Percentiles rank a stretch among this genome's conserved stretches.
These are phyloP conservation scores for Pangasius mekongensis DNA, from an alignment of 2,797 vertebrate genomes.

Conservation along the genomic window DNA sequence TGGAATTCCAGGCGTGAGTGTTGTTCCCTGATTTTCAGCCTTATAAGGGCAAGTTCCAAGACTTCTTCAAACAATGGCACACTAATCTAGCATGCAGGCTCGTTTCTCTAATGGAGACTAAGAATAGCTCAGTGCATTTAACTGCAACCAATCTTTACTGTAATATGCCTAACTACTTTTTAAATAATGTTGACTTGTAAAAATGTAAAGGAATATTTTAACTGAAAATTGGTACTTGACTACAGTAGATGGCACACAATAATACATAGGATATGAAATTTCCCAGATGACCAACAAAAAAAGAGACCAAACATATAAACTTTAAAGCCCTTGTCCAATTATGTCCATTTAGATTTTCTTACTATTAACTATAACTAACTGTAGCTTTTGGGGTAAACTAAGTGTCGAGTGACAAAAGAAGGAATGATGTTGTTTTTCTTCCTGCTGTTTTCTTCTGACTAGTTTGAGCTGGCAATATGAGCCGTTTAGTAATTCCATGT, in stretches of 20 bases:
- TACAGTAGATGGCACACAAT: neutral
- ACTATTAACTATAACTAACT: neutral
- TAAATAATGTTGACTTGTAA: neutral
- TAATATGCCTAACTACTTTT: neutral
- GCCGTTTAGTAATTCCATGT: neutral
- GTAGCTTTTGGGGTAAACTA: neutral
- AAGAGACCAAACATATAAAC: constrained; percentile 9
- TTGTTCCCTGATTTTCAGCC: constrained; percentile 54
- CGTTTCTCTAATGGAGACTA: constrained; percentile 49
- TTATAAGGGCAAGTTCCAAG: constrained; percentile 62
- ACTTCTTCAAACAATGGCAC: constrained; percentile 57
- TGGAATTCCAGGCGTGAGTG: constrained; percentile 52
- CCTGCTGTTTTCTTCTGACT: neutral
- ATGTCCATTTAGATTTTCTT: neutral
- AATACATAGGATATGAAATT: neutral
- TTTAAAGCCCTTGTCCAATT: constrained; percentile 3
- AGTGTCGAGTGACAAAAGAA: neutral
- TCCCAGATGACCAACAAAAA: neutral
- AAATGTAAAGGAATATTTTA: neutral
- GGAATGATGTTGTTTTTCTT: neutral
- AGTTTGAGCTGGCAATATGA: neutral
- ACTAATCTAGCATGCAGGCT: constrained; percentile 43
- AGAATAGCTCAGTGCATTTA: constrained; percentile 45
- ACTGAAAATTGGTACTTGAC: neutral
- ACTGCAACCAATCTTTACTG: neutral